These are phyloP conservation scores for Ditylenchus dipsaci DNA, from an alignment of 1,140 invertebrate genomes.

Conservation along the genomic window DNA sequence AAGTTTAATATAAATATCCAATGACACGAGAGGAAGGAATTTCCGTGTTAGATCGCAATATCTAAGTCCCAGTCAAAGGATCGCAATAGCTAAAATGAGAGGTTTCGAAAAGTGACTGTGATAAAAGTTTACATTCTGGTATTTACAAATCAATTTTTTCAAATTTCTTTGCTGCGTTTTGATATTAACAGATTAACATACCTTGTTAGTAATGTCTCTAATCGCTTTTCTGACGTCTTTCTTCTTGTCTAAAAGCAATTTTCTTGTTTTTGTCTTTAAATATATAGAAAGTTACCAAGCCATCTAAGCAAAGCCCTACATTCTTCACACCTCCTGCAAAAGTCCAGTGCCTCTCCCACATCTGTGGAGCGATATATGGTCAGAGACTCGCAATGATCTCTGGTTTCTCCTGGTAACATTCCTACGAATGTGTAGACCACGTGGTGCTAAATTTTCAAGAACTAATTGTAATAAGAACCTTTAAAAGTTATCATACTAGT, in stretches of 20 bases:
- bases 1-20: no score
- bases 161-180: no score
- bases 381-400: slow-evolving; percentile 6
- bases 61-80: no score
- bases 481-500: no score
- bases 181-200: no score
- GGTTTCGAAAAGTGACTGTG: no score
- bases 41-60: no score
- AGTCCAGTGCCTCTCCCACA: slow-evolving; percentile 42
- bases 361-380: slow-evolving; percentile 20
- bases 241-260: slow-evolving; percentile 26
- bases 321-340: slow-evolving; percentile 46
- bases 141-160: no score
- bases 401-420: not conserved
- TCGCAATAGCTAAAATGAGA: no score
- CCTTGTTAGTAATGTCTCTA: slow-evolving; percentile 39
- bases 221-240: slow-evolving; percentile 42
- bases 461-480: no score
- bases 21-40: no score
- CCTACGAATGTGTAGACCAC: slow-evolving; percentile 21
- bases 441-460: slow-evolving; percentile 20
- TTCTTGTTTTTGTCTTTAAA: not conserved
- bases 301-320: slow-evolving; percentile 39
- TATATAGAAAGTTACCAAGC: slow-evolving; percentile 19
- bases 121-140: no score